Conservation (phyloP, 2,797 vertebrate genomes). For the Oryzias dopingdopingensis region DNA sequence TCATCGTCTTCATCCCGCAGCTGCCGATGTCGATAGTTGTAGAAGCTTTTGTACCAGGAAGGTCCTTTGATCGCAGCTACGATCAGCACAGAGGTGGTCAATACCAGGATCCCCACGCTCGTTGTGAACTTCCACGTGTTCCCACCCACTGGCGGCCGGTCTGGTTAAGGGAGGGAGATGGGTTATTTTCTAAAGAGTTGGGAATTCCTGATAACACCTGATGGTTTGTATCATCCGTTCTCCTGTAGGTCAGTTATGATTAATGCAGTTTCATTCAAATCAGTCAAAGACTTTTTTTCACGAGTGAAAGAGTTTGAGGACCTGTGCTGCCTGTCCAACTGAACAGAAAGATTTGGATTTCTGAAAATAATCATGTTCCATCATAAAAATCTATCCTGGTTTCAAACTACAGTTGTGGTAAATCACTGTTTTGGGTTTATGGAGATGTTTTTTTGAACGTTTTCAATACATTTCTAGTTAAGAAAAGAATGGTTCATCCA, state of each 20-base stretch:
- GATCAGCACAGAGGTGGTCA: slow-evolving; percentile 79
- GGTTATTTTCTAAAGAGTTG: neutral
- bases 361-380: too few relatives aligned
- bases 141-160: slow-evolving; percentile 44
- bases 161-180: slow-evolving; percentile 15
- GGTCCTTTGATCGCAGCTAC: slow-evolving; percentile 84
- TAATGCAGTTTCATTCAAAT: too few relatives aligned
- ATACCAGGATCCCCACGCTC: slow-evolving; percentile 75
- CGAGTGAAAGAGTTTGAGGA: too few relatives aligned
- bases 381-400: too few relatives aligned
- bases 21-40: slow-evolving; percentile 85
- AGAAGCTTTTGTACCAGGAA: slow-evolving; percentile 81
- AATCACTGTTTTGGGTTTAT: too few relatives aligned
- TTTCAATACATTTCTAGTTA: too few relatives aligned
- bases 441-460: too few relatives aligned
- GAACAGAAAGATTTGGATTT: too few relatives aligned
- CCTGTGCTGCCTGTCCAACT: too few relatives aligned
- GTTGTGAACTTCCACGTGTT: slow-evolving; percentile 88
- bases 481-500: too few relatives aligned
- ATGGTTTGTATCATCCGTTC: neutral
- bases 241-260: neutral
- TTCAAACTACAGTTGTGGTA: too few relatives aligned
- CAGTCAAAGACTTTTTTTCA: too few relatives aligned
- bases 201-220: neutral
- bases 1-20: slow-evolving; percentile 56